A percentile compares a stretch with the other conserved stretches of the same genome.
phyloP scores from a whole-genome alignment of 2,888 invertebrate species.

The Synergus japonicus region DNA sequence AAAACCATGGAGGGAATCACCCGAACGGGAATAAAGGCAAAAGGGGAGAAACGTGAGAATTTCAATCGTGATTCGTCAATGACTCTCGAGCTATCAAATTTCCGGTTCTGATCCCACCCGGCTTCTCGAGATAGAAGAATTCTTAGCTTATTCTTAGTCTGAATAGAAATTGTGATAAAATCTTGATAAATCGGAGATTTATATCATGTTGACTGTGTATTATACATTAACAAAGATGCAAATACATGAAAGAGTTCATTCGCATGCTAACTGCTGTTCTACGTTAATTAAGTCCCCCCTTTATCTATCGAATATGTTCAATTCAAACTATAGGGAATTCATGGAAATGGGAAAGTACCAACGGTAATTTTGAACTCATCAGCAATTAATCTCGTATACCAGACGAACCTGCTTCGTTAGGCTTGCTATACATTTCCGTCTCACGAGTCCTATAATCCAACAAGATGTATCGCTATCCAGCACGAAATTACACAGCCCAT shows the following conservation, averaged over 20 bases:
- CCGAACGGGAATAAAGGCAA: not conserved
- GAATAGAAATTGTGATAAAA: not conserved
- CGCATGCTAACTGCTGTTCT: not conserved
- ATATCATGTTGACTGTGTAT: not conserved
- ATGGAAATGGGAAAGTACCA: not conserved
- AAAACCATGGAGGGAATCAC: not conserved
- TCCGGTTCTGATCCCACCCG: not conserved
- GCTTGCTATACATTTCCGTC: not conserved
- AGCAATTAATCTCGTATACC: constrained; percentile 11
- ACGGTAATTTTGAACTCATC: not conserved
- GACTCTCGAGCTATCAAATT: constrained; percentile 2
- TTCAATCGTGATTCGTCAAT: not conserved
- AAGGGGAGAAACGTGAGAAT: not conserved
- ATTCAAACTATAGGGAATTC: not conserved
- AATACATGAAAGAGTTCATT: not conserved
- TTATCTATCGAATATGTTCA: not conserved
- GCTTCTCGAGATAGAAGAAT: not conserved
- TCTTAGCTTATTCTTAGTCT: not conserved
- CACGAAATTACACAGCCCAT: not conserved
- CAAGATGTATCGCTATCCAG: not conserved
- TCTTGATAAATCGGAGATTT: not conserved
- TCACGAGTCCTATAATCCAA: not conserved
- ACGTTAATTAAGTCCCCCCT: not conserved
- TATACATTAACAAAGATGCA: not conserved
- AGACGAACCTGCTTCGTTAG: not conserved